Evolutionary conservation across 2,888 invertebrate species (phyloP).

Genomic region (Helleia helle): DNA sequence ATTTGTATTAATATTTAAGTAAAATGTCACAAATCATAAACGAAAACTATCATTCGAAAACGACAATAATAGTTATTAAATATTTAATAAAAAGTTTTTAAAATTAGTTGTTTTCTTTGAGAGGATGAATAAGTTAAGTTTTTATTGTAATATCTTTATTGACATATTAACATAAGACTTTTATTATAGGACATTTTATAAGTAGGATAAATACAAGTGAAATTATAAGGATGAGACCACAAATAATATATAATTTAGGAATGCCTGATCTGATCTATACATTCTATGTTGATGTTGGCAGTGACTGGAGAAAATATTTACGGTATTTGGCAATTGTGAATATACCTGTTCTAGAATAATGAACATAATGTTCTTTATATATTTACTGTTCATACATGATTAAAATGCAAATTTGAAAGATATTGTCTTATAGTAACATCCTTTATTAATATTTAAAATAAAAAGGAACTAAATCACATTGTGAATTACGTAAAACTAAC

Average conservation of each 20-base stretch:
- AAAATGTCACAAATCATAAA: neutral
- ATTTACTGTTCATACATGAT: too few relatives aligned
- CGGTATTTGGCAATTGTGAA: too few relatives aligned
- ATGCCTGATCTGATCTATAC: slow-evolving; percentile 44
- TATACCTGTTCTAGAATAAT: too few relatives aligned
- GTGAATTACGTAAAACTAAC: slow-evolving; percentile 34
- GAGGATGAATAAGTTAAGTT: neutral
- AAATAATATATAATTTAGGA: slow-evolving; percentile 54
- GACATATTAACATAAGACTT: slow-evolving; percentile 63
- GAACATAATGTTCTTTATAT: too few relatives aligned
- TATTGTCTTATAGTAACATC: slow-evolving; percentile 19
- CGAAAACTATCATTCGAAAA: neutral
- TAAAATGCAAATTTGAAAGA: slow-evolving; percentile 26
- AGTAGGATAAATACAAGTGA: slow-evolving; percentile 63
- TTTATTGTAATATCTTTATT: slow-evolving; percentile 47
- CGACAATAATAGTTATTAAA: slow-evolving; percentile 2
- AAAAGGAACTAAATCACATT: slow-evolving; percentile 60
- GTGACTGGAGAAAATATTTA: slow-evolving; percentile 43
- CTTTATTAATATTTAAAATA: slow-evolving; percentile 32
- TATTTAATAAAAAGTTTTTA: slow-evolving; percentile 1
- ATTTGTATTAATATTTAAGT: neutral
- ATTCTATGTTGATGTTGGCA: slow-evolving; percentile 46
- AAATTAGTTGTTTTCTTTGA: neutral
- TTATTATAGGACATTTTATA: slow-evolving; percentile 58
- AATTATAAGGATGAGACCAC: slow-evolving; percentile 68